phyloP scores from a whole-genome alignment of 2,113 vertebrate species.

The Cranoglanis bouderius region DNA sequence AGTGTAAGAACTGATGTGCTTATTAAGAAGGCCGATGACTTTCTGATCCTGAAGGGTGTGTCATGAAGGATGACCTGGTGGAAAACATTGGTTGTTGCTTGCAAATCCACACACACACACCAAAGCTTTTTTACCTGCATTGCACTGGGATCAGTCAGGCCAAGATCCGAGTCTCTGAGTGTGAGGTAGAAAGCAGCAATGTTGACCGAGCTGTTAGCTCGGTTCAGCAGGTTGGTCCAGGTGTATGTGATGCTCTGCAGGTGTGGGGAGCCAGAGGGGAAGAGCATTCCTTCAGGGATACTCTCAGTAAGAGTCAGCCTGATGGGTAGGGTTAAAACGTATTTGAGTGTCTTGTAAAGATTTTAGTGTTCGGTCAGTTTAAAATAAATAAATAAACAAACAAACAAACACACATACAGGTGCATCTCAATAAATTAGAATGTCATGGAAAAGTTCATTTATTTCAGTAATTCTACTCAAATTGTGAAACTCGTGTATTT shows the following conservation, averaged over 20 bases:
- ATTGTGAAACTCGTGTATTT: too few relatives aligned
- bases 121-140: constrained; percentile 31
- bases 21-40: not conserved
- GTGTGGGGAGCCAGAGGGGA: constrained; percentile 13
- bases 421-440: too few relatives aligned
- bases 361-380: not conserved
- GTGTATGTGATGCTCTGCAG: constrained; percentile 65
- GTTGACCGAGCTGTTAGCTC: constrained; percentile 69
- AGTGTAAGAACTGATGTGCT: not conserved
- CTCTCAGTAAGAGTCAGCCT: constrained; percentile 75
- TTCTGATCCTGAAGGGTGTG: not conserved
- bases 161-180: constrained; percentile 59
- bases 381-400: not conserved
- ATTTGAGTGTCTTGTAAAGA: not conserved
- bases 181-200: constrained; percentile 78
- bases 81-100: not conserved
- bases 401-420: too few relatives aligned
- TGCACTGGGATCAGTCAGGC: constrained; percentile 51
- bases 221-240: constrained; percentile 71
- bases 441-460: too few relatives aligned
- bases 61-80: not conserved
- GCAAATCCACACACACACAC: not conserved
- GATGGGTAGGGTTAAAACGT: constrained; percentile 4
- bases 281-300: constrained; percentile 67
- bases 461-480: too few relatives aligned